Percentiles rank a stretch among this genome's conserved stretches.
phyloP scores from a whole-genome alignment of 2,113 vertebrate genomes.

The Rhabdomys dilectus region DNA sequence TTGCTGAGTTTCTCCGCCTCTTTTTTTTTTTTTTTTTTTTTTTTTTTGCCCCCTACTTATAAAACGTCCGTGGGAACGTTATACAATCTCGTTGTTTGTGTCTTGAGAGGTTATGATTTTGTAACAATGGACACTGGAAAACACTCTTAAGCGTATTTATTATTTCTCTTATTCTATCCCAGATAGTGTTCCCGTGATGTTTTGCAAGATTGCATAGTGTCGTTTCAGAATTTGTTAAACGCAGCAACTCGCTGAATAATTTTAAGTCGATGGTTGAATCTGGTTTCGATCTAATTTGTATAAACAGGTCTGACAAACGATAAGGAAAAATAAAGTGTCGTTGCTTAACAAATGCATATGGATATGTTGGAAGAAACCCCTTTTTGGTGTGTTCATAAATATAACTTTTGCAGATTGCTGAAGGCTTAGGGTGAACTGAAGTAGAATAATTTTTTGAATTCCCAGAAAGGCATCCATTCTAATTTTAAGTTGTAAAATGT shows the following conservation, averaged over 20 bases:
- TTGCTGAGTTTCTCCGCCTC: slow-evolving; percentile 77
- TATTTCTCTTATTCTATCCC: slow-evolving; percentile 30
- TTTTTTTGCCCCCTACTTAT: slow-evolving; percentile 42
- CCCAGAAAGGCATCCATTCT: not conserved
- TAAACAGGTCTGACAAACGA: slow-evolving; percentile 36
- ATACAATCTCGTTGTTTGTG: slow-evolving; percentile 78
- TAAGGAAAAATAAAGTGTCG: slow-evolving; percentile 33
- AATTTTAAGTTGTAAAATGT: slow-evolving; percentile 43
- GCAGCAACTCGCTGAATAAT: slow-evolving; percentile 27
- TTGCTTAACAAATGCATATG: not conserved
- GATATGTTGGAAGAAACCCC: not conserved
- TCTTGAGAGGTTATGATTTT: slow-evolving; percentile 69
- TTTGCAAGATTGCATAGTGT: slow-evolving; percentile 50
- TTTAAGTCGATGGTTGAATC: slow-evolving; percentile 5
- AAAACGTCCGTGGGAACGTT: slow-evolving; percentile 68
- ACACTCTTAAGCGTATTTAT: slow-evolving; percentile 32
- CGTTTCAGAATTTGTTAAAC: slow-evolving; percentile 57
- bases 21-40: slow-evolving; percentile 15
- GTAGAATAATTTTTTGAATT: slow-evolving; percentile 39
- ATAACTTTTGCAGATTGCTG: not conserved
- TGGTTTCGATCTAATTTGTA: slow-evolving; percentile 7
- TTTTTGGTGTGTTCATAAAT: slow-evolving; percentile 40
- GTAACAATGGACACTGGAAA: slow-evolving; percentile 59
- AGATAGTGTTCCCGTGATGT: slow-evolving; percentile 50
- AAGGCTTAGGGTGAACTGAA: not conserved